These are phyloP conservation scores for Sander vitreus DNA, from an alignment of 2,113 vertebrate genomes.

Conservation along the genomic window DNA sequence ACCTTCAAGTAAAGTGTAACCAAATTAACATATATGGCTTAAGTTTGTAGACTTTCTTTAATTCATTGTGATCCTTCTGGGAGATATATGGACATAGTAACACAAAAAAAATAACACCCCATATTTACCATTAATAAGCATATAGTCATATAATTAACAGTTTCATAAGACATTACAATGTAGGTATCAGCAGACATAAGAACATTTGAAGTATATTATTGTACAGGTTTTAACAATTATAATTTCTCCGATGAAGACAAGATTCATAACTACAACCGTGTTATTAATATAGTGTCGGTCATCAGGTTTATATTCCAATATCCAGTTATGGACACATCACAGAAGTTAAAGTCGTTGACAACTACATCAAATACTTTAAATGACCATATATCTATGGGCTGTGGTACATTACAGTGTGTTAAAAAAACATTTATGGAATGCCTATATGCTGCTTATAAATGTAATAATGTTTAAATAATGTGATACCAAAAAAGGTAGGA, in stretches of 20 bases:
- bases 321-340: not conserved
- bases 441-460: not conserved
- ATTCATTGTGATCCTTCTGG: not conserved
- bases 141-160: not conserved
- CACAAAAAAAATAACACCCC: not conserved
- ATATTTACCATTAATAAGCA: not conserved
- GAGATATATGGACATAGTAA: not conserved
- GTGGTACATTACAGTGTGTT: not conserved
- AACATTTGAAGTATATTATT: not conserved
- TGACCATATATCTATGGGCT: not conserved
- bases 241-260: not conserved
- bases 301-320: not conserved
- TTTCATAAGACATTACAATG: not conserved
- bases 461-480: not conserved
- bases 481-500: not conserved
- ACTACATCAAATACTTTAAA: not conserved
- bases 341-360: not conserved
- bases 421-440: no score
- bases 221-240: not conserved
- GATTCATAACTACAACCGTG: not conserved
- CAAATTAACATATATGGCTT: not conserved
- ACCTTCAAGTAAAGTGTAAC: no score
- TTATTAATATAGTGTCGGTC: not conserved
- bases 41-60: not conserved
- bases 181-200: not conserved